A percentile compares a stretch with the other conserved stretches of the same genome.
Conservation (phyloP, 2,888 invertebrate species). For the Didymodactylos carnosus region DNA sequence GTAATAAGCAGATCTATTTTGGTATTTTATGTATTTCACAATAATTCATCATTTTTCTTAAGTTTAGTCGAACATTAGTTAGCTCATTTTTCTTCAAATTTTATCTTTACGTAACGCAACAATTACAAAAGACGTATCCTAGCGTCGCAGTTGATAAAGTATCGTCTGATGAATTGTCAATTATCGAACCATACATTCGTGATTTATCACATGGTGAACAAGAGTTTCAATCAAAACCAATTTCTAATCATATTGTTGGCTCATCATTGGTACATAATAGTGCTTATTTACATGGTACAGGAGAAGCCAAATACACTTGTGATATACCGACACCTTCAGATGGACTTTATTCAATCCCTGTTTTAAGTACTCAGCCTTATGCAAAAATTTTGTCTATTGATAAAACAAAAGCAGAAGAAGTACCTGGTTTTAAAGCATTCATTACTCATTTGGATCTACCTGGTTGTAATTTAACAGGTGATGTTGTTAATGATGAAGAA, state of each 20-base stretch:
- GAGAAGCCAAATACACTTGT: constrained; percentile 74
- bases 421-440: constrained; percentile 59
- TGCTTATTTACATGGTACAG: constrained; percentile 52
- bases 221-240: not conserved
- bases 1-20: too few species aligned
- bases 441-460: constrained; percentile 58
- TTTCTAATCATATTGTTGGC: not conserved
- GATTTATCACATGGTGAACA: not conserved
- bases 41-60: too few species aligned
- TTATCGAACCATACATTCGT: not conserved
- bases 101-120: constrained; percentile 31
- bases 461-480: constrained; percentile 40
- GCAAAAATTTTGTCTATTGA: constrained; percentile 58
- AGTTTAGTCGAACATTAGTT: constrained; percentile 53
- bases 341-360: constrained; percentile 57
- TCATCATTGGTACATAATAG: not conserved
- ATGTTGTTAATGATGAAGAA: constrained; percentile 59
- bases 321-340: constrained; percentile 39
- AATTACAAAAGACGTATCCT: constrained; percentile 9
- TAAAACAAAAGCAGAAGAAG: constrained; percentile 48
- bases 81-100: constrained; percentile 42
- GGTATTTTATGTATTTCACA: too few species aligned
- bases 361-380: constrained; percentile 56
- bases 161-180: not conserved
- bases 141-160: not conserved